phyloP scores from a whole-genome alignment of 2,797 vertebrate genomes.

The Crocodylus rhombifer region DNA sequence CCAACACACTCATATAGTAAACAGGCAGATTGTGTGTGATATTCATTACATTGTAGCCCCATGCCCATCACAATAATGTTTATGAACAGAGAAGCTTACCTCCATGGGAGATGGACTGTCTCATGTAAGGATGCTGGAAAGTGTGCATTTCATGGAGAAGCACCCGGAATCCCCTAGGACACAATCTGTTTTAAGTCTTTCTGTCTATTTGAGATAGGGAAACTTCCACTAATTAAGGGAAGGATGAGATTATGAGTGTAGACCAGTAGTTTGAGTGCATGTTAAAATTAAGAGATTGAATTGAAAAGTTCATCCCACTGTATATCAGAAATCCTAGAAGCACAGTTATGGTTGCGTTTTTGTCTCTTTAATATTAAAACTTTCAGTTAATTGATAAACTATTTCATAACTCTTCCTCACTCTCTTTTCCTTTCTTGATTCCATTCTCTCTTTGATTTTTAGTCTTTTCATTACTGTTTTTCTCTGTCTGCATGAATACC shows the following conservation, averaged over 20 bases:
- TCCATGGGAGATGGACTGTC: neutral
- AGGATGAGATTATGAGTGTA: neutral
- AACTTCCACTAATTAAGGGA: neutral
- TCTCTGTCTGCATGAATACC: too few species aligned
- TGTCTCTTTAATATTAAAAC: too few species aligned
- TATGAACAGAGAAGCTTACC: neutral
- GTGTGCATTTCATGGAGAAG: neutral
- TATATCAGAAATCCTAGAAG: neutral
- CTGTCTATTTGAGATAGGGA: neutral
- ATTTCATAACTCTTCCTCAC: too few species aligned
- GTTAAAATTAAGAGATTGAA: neutral
- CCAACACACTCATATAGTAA: neutral
- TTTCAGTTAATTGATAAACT: too few species aligned
- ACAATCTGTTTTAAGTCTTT: too few species aligned
- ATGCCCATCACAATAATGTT: neutral
- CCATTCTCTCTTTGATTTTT: too few species aligned
- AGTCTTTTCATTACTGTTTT: too few species aligned
- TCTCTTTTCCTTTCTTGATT: too few species aligned
- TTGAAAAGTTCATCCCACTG: neutral
- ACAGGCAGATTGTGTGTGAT: neutral
- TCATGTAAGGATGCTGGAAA: neutral
- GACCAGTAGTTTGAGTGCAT: neutral
- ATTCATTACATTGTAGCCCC: neutral
- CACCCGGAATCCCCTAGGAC: neutral
- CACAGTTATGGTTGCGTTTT: too few species aligned